Base-by-base conservation (phyloP, 2,888 invertebrate genomes). In the Lithodes maja region DNA sequence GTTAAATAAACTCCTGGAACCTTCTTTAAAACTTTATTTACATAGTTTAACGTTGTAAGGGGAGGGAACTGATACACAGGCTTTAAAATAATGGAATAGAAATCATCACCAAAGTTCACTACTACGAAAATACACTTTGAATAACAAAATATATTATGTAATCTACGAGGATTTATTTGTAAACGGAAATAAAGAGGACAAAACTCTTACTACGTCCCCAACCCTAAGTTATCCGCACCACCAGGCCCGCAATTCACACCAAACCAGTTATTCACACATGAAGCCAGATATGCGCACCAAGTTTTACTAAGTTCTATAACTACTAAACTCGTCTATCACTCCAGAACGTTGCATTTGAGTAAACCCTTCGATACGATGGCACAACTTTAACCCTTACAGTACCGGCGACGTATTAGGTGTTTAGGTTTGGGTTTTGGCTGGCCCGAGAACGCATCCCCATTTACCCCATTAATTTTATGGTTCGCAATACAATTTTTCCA, bases 11-110 rank as follows among this genome's bases (percentile, higher is more conserved):
- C n/a, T n/a, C n/a, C 7, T 61, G 15, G 7, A 61, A 61, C 61
- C 61, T 61, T 61, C 71, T 71, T 71, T n/a, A 71, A 71, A 71
- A 12, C 17, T 71, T 71, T 71, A 71, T 71, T 71, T 71, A 71
- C 71, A 71, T 71, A 17, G 12, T n/a, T 71, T 71, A 71, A n/a
- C 71, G n/a, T n/a, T 12, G 12, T n/a, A 71, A n/a, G 71, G 71
- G 71, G 71, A 71, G 17, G 71, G n/a, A n/a, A 71, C 9, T 17
- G 71, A 71, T 12, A 12, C 12, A 71, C 71, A 71, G n/a, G 71
- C 3, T 71, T n/a, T 71, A 71, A 17, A 71, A n/a, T 71, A 71
- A 71, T 71, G 71, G 71, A 71, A 71, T 71, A 71, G 71, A 71
- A 71, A 71, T 71, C 71, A 71, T 71, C 17, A 71, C 71, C 15